phyloP scores from a whole-genome alignment of 2,888 invertebrate species.

The Agonopterix arenella region DNA sequence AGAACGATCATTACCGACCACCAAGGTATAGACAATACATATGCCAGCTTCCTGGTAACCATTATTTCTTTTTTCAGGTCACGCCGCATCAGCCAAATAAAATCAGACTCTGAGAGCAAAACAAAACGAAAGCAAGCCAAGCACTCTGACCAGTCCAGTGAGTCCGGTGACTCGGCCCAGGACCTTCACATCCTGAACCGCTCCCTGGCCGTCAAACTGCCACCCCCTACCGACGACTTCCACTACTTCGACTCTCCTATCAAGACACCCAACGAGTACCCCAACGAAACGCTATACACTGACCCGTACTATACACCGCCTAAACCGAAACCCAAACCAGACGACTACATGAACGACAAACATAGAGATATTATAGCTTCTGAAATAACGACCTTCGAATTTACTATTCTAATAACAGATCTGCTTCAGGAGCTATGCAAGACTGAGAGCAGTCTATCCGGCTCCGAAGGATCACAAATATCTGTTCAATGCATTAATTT shows the following conservation, averaged over 20 bases:
- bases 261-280: constrained; percentile 46
- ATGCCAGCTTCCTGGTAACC: too few species aligned
- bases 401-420: constrained; percentile 75
- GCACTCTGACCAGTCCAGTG: constrained; percentile 51
- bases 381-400: constrained; percentile 73
- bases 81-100: constrained; percentile 30
- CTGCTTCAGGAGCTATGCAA: constrained; percentile 72
- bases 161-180: constrained; percentile 66
- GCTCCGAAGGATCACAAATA: constrained; percentile 72
- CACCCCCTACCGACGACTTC: constrained; percentile 77
- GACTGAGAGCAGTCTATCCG: constrained; percentile 67
- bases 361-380: constrained; percentile 70
- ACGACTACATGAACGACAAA: constrained; percentile 72
- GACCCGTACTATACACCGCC: constrained; percentile 48
- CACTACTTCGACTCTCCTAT: constrained; percentile 75
- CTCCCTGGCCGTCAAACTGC: constrained; percentile 73
- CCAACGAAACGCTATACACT: constrained; percentile 49
- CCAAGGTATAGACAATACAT: too few species aligned
- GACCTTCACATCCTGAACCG: constrained; percentile 67
- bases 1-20: too few species aligned
- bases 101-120: constrained; percentile 34
- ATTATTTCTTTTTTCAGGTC: constrained; percentile 28
- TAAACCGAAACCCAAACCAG: constrained; percentile 60
- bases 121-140: constrained; percentile 27
- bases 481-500: constrained; percentile 79